Evolutionary conservation across 2,888 invertebrate genomes (phyloP), one percentile per base, ranked within the genome.

Genomic region (Galerucella calmariensis): DNA sequence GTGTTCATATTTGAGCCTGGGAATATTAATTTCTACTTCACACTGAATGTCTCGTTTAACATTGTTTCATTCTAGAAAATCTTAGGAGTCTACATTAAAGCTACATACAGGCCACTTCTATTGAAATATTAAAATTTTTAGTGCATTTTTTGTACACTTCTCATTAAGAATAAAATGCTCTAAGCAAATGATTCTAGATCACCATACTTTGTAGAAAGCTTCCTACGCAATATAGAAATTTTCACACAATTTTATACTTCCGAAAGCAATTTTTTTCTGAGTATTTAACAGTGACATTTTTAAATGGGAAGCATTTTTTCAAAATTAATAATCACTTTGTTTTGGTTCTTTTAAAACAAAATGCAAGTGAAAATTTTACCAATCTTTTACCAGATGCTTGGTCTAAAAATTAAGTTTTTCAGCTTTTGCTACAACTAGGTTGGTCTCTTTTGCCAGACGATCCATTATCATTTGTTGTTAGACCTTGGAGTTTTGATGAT

Each of bases 401-500:
- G 8, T 51, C 10, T 24, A 20, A 58, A 16, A 53, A 12, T 41
- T 72, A 66, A 66, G 41, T 24, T 35, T 74, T 68, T 80, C 79
- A 81, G 78, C 83, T 85, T 69, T 82, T 82, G 74, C 84, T 83
- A 27, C 82, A 82, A 59, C 82, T 81, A n/a, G 84, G 82, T 72
- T 82, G 81, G 62, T 82, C 77, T 62, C 79, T 77, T 16, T 79
- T 78, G 59, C 79, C 77, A 35, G 80, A 79, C 35, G 79, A 75
- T 16, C 75, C 68, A 53, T 81, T 83, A 88, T 93, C 92, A 71
- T 90, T 89, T 61, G 93, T 93, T 75, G 90, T 90, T 70, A 95
- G 90, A 77, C 92, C 92, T 86, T 94, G 92, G 83, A 96, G 88
- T 82, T 92, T 90, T 73, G 92, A 91, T 5, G 96, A 94, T 81